Base-by-base conservation (phyloP, 2,888 invertebrate species). In the Meteorus colon region DNA sequence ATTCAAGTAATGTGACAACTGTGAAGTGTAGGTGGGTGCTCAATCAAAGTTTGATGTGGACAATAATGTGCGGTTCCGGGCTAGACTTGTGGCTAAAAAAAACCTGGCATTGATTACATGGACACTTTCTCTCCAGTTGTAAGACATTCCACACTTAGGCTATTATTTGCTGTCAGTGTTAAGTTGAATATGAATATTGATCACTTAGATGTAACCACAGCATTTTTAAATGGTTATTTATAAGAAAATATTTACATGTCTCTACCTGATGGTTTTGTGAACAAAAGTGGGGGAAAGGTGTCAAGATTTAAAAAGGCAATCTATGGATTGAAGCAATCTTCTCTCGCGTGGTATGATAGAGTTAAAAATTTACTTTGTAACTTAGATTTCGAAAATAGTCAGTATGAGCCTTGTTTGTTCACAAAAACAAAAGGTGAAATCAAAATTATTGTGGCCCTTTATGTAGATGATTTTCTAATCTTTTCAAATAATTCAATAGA, bases 201-300 rank as follows among this genome's bases (percentile, higher is more conserved):
- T 0, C 81, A 80, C 45, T 81, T 79, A 63, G 80, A 79, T 29
- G 78, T 81, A 4, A 75, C 76, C 66, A 79, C 79, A 3, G 80
- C 80, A 2, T 81, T 81, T 55, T 66, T 81, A 0, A 77, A 81
- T 51, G 82, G 81, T 5, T 34, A 76, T 10, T 74, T 82, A 5
- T 60, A 77, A 16, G 80, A 81, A 55, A 62, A 70, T 0, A 63
- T 81, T 3, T 79, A 69, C 48, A 81, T 81, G 78, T 74, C 80
- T 34, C 12, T 69, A 14, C 76, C 76, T 8, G 73, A 67, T 5
- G 10, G 10, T 16, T 69, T 76, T 45, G 2, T 60, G 5, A 45
- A 70, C 29, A 41, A 31, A 6, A 48, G 67, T 19, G 19, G 8
- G 1, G 27, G 62, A 1, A 10, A 51, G 5, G 77, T 71, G 31